These are phyloP conservation scores for Polietes domitor DNA, from an alignment of 2,888 invertebrate genomes.

Conservation along the genomic window DNA sequence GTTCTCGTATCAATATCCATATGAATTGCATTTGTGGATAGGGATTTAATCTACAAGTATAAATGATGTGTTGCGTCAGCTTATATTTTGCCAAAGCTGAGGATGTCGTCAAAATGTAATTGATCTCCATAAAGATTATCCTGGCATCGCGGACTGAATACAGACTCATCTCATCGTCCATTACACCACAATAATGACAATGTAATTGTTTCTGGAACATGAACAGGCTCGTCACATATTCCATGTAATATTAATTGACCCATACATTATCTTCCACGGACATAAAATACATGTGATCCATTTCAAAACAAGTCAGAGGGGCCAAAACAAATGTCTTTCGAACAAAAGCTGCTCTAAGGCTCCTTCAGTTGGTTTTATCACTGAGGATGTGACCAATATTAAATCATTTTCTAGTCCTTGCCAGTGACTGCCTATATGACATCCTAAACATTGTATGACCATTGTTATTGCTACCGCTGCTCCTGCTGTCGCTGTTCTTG, in stretches of 20 bases:
- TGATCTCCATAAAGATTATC: constrained; percentile 26
- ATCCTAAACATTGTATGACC: constrained; percentile 34
- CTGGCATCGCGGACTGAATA: background rate
- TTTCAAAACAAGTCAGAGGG: constrained; percentile 20
- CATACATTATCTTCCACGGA: constrained; percentile 21
- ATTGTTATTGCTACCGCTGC: constrained; percentile 30
- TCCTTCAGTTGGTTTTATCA: constrained; percentile 15
- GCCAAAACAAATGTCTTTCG: background rate
- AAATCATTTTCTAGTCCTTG: constrained; percentile 55
- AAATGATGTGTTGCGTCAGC: constrained; percentile 5
- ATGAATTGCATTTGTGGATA: background rate
- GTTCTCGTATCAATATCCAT: background rate
- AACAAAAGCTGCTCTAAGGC: constrained; percentile 2
- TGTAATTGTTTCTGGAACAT: constrained; percentile 16
- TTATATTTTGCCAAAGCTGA: background rate
- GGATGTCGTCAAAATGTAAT: constrained; percentile 15
- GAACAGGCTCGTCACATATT: constrained; percentile 15
- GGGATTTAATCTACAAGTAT: background rate
- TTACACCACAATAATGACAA: constrained; percentile 18
- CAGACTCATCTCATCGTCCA: constrained; percentile 5
- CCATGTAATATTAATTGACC: constrained; percentile 13
- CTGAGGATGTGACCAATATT: constrained; percentile 47
- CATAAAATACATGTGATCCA: constrained; percentile 27
- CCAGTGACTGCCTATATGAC: constrained; percentile 24
- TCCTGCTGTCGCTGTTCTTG: background rate